Base-by-base conservation (phyloP, 2,888 invertebrate species). In the Neocrepidodera transversa region DNA sequence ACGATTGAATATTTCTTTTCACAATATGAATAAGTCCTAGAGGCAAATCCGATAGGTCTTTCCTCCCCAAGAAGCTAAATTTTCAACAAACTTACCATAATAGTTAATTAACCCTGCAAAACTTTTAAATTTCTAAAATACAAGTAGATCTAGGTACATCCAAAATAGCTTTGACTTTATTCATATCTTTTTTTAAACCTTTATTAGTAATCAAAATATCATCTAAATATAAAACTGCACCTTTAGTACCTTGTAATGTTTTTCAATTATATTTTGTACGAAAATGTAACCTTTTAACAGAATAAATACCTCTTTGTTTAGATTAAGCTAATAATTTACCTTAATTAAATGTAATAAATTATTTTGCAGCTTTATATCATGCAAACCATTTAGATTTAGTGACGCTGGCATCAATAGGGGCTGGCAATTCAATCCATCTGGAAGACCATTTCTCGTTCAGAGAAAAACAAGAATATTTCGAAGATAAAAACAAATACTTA, bases 151-250 rank as follows among this genome's bases (percentile, higher is more conserved):
- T 20, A 16, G 55, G 58, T 2, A 62, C 64, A 7, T 60, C 43
- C n/a, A 48, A 32, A 1, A 68, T 64, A 13, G 66, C 66, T 16
- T 51, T 38, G 7, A 66, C 49, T 45, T 67, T 63, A 3, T 62
- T 35, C 13, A n/a, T n/a, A 11, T 32, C 28, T 35, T 65, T 20
- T 30, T 47, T 40, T 65, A 51, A n/a, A 63, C 66, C 35, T 54
- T 54, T 26, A 43, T 54, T 17, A 26, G 11, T 43, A 5, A 75
- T 64, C 3, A 72, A 49, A 35, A 75, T 67, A 36, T 75, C 76
- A 20, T 60, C 56, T 17, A 57, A n/a, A 32, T 42, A 61, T 38
- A 48, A 48, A 8, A 20, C 28, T 11, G 47, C 40, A 23, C 47
- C 36, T 11, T 36, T 18, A 11, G 57, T 8, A 13, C 57, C 42